These are phyloP conservation scores for Thymelicus sylvestris DNA, from an alignment of 2,888 invertebrate genomes.

Conservation along the genomic window DNA sequence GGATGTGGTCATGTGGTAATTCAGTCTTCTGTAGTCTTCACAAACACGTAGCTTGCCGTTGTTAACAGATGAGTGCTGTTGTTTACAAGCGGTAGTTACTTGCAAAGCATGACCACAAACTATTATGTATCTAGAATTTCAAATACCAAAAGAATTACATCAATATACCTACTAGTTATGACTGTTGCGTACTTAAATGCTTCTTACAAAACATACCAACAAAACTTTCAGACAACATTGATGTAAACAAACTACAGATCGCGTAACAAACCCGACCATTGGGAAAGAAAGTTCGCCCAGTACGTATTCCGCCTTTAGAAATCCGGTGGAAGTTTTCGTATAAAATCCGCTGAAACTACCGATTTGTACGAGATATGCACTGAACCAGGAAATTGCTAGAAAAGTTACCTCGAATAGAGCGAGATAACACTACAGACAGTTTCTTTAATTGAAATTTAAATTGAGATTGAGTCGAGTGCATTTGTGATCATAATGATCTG, in stretches of 20 bases:
- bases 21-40: no score
- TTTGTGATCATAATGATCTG: neutral
- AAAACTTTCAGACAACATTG: neutral
- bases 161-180: neutral
- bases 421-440: neutral
- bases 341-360: conserved; percentile 30
- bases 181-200: neutral
- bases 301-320: conserved; percentile 16
- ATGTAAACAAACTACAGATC: conserved; percentile 1
- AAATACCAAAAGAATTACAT: no score
- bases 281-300: neutral
- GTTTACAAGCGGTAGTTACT: no score
- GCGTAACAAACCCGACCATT: conserved; percentile 8
- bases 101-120: no score
- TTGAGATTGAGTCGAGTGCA: neutral
- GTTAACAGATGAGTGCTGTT: no score
- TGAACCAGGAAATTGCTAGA: conserved; percentile 12
- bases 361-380: conserved; percentile 13
- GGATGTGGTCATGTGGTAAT: no score
- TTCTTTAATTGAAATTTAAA: conserved; percentile 8
- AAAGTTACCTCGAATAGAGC: conserved; percentile 1
- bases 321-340: conserved; percentile 24
- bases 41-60: no score
- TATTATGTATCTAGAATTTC: no score
- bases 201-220: neutral